Base-by-base conservation (phyloP, 2,888 invertebrate species). In the Orgyia antiqua region DNA sequence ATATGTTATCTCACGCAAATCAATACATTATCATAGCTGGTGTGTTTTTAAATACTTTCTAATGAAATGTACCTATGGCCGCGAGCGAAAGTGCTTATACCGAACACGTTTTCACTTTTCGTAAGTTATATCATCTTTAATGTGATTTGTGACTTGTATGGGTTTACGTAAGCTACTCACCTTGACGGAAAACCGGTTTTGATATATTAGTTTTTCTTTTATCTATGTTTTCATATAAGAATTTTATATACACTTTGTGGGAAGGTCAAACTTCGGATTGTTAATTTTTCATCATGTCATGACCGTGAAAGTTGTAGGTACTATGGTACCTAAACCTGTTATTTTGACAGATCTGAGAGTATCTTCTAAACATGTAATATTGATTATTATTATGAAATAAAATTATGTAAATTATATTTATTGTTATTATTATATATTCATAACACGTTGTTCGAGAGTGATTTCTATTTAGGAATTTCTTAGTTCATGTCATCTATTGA, bases 1-100 rank as follows among this genome's bases (percentile, higher is more conserved):
- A 23, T 23, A 10, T 18, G 32, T 17, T 37, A 50, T 50, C 50
- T 20, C 49, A 46, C 36, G 39, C 41, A 32, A 43, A 43, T 51
- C 41, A 35, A 28, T 38, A 35, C 23, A 29, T 39, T 48, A 51
- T 42, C 41, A 44, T 31, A 8, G 11, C 15, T 15, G 24, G 23
- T 17, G 31, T 29, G 31, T 40, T 50, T 50, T 47, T 49, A 42
- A 43, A 38, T 36, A 60, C 75, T 73, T 74, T 77, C 76, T 77
- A 77, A 72, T 74, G 62, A 73, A 72, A 76, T 72, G 58, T 53
- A 59, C n/a, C n/a, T n/a, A n/a, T 57, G 63, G 63, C 59, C 64
- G 59, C 66, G 15, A 56, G 71, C 68, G 76, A 76, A 76, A 76
- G 76, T 74, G 51, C 38, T 37, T 33, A n/a, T 33, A 41, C 27